A percentile compares a stretch with the other conserved stretches of the same genome.
These are phyloP conservation scores for Acanthoscelides obtectus DNA, from an alignment of 2,888 invertebrate species.

Conservation along the genomic window DNA sequence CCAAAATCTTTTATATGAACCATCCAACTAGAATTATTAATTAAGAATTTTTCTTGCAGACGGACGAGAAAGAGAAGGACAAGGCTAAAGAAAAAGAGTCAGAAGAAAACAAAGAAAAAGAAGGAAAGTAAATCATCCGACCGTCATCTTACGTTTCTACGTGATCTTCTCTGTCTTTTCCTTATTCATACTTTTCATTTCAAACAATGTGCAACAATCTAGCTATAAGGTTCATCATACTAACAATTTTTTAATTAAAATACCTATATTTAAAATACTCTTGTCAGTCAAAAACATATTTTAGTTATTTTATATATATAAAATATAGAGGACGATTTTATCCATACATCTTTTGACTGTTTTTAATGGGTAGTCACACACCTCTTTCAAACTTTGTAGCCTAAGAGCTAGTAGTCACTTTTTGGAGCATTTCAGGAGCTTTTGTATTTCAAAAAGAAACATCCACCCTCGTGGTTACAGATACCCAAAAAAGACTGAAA, in stretches of 20 bases:
- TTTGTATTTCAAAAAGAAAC: background rate
- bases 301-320: conserved; percentile 39
- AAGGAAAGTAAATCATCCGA: conserved; percentile 45
- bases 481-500: background rate
- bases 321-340: conserved; percentile 40
- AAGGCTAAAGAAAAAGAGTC: conserved; percentile 57
- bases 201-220: conserved; percentile 45
- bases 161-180: conserved; percentile 11
- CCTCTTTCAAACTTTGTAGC: background rate
- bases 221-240: conserved; percentile 39
- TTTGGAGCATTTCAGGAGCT: background rate
- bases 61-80: conserved; percentile 70
- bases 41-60: conserved; percentile 50
- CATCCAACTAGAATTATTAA: no score
- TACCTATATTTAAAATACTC: conserved; percentile 27
- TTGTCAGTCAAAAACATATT: conserved; percentile 36
- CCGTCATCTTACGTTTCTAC: conserved; percentile 11
- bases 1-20: no score
- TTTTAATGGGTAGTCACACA: background rate
- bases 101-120: conserved; percentile 68
- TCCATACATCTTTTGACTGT: conserved; percentile 16
- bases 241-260: conserved; percentile 19
- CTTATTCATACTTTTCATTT: conserved; percentile 36
- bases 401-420: background rate
- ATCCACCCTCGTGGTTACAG: background rate